Evolutionary conservation across 2,797 vertebrate species (phyloP), one percentile per base, ranked within the genome.

Genomic region (Cyclura pinguis): DNA sequence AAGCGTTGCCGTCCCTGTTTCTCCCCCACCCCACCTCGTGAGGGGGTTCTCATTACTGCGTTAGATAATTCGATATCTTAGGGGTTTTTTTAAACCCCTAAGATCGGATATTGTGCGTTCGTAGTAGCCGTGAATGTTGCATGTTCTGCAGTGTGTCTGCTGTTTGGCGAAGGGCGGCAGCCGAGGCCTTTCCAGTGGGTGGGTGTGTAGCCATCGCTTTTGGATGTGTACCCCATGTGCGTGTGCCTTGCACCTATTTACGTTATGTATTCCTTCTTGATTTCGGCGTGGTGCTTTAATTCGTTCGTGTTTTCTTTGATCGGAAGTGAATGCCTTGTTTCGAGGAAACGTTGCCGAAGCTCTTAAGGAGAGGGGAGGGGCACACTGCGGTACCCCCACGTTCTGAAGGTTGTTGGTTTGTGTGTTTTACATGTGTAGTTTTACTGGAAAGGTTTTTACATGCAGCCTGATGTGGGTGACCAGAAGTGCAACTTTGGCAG

Each of bases 111-210:
- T 67, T 42, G 38, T 24, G 74, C 9, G 74, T 18, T 35, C 1
- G 35, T 52, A 59, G 69, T 74, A 57, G n/a, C 73, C 29, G 62
- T 35, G 80, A 52, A 72, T 78, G 84, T 84, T 47, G 59, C 85
- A n/a, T 62, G 84, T 72, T 72, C 91, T 89, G 88, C 91, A 59
- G 91, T 59, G 50, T 87, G 76, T 29, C 47, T 69, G 67, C 57
- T 88, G 27, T 13, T 76, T 59, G 22, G 73, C 50, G 80, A 89
- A 89, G 89, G 94, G 69, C 89, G 91, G 87, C 1, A 47, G 77
- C 85, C 14, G 10, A 92, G 93, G 95, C 94, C 89, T 59, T 83
- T 0, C 59, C 82, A 69, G 42, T 27, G 84, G 89, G 85, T 82
- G 93, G 91, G 87, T 87, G 94, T 14, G 91, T 55, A 85, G 42